Percentiles rank a stretch among this genome's conserved stretches.
Evolutionary conservation across 2,888 invertebrate genomes (phyloP).

Genomic region (Prosopocoilus inquinatus): DNA sequence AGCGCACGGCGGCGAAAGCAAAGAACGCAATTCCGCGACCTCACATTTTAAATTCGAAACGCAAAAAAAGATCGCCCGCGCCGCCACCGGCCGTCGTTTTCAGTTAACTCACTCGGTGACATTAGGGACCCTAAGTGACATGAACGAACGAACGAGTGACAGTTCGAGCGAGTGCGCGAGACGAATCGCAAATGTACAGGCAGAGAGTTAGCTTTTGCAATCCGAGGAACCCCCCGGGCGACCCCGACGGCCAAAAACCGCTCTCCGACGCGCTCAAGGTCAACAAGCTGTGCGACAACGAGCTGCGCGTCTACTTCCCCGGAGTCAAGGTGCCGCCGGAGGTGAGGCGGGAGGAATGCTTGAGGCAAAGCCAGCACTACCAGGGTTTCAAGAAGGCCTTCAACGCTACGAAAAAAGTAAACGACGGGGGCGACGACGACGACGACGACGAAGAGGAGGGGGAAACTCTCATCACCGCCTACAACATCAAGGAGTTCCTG

Average conservation of each 20-base stretch:
- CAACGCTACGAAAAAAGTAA: neutral
- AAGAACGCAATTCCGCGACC: neutral
- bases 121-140: no score
- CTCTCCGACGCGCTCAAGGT: conserved; percentile 27
- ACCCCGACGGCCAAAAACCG: conserved; percentile 16
- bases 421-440: no score
- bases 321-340: neutral
- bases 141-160: no score
- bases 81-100: no score
- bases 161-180: no score
- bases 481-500: conserved; percentile 6
- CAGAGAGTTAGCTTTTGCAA: conserved; percentile 23
- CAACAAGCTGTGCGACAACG: conserved; percentile 20
- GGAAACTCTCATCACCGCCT: neutral
- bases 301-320: conserved; percentile 13
- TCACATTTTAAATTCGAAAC: neutral
- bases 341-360: conserved; percentile 16
- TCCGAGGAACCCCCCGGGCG: conserved; percentile 20
- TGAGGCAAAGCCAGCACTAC: conserved; percentile 23
- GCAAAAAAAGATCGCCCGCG: no score
- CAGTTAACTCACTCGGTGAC: no score
- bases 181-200: conserved; percentile 22
- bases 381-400: conserved; percentile 22
- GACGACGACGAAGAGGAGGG: neutral
- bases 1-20: neutral